Base-by-base conservation (phyloP, 2,888 invertebrate species). In the Plagodis dolabraria region DNA sequence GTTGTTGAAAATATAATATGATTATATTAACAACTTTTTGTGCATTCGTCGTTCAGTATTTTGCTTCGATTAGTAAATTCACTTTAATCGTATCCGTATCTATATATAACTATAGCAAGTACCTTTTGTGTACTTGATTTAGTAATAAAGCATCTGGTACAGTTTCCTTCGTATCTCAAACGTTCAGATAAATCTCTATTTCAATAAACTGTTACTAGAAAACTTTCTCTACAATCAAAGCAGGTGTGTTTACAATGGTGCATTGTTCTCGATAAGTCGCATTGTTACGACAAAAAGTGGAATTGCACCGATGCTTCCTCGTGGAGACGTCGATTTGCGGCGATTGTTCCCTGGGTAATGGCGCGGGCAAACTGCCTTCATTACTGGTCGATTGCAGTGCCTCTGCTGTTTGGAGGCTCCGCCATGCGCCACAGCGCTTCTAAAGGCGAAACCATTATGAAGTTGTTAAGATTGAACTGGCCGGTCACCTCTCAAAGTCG, bases 211-310 rank as follows among this genome's bases (percentile, higher is more conserved):
- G 57, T 68, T 65, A 48, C 53, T 68, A 70, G 69, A 75, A 69
- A 74, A 80, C 84, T 85, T 85, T 83, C 84, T 75, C 82, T 75
- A 66, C 76, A 77, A 80, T 79, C 69, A 74, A 64, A 60, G 64
- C 68, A 76, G 69, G 75, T 68, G 68, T 65, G 75, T 68, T 69
- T 75, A 74, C 72, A 75, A 75, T 76, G 77, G 80, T 74, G 70
- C 77, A 84, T 86, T 86, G 86, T 86, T 83, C 79, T 77, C 72
- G 66, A 74, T 76, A 77, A 80, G 82, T 77, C 70, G 77, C 75
- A 80, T 81, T 83, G 82, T 81, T 77, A 68, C 72, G 74, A 72
- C 79, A 84, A 86, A 85, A 85, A 79, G 71, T 75, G 64, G 67
- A 75, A 75, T 73, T 75, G 68, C 72, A 66, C 63, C 57, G 72